Evolutionary conservation across 2,797 vertebrate species (phyloP).

Genomic region (Halcyon badia): DNA sequence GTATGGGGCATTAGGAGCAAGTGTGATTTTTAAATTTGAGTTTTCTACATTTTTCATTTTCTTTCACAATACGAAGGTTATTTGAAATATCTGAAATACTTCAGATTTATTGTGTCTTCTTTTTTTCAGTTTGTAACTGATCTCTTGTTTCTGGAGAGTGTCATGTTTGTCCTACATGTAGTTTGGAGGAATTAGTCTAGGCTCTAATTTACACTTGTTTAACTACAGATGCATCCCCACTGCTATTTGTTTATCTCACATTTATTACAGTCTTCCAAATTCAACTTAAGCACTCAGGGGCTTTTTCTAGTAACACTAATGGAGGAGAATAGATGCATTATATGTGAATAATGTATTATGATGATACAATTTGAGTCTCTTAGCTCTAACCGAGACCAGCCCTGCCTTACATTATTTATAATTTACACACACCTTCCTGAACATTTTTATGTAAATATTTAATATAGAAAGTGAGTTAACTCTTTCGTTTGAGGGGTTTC

Average conservation of each 20-base stretch:
- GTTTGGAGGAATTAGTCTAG: slow-evolving; percentile 69
- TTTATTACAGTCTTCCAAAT: slow-evolving; percentile 84
- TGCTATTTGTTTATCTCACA: slow-evolving; percentile 85
- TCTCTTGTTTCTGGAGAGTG: slow-evolving; percentile 35
- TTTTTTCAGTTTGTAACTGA: background rate
- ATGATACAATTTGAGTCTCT: slow-evolving; percentile 91
- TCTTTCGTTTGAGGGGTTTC: slow-evolving; percentile 78
- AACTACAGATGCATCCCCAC: slow-evolving; percentile 82
- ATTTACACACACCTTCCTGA: slow-evolving; percentile 98
- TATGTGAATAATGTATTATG: slow-evolving; percentile 99
- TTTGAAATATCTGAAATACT: background rate
- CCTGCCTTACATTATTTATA: slow-evolving; percentile 98
- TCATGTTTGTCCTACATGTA: slow-evolving; percentile 1
- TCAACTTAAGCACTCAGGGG: slow-evolving; percentile 91
- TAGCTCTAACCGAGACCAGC: slow-evolving; percentile 92
- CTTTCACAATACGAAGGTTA: background rate
- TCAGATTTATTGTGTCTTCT: background rate
- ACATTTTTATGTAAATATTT: slow-evolving; percentile 98
- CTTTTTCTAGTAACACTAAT: slow-evolving; percentile 90
- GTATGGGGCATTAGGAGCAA: background rate
- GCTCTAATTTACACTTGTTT: slow-evolving; percentile 84
- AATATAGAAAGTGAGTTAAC: slow-evolving; percentile 87
- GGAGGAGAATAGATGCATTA: slow-evolving; percentile 95
- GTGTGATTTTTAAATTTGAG: background rate
- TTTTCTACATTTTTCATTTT: background rate